Conservation (phyloP, 2,888 invertebrate species). For the Diadegma fenestrale region DNA sequence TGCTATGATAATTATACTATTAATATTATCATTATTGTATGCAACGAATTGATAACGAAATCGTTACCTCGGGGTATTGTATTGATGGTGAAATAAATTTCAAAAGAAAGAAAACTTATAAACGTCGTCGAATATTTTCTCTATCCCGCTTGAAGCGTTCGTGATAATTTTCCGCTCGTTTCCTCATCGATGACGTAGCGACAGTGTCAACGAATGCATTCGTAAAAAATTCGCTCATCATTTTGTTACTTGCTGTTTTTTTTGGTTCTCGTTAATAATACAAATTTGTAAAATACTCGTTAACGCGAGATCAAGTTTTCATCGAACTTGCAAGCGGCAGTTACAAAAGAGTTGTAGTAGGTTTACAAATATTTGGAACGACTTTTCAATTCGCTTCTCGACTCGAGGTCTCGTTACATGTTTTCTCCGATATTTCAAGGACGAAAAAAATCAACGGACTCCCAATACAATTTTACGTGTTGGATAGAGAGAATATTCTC, state of each 20-base stretch:
- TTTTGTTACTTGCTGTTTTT: background rate
- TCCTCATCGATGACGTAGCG: background rate
- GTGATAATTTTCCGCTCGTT: constrained; percentile 30
- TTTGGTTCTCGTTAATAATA: constrained; percentile 29
- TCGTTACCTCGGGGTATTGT: constrained; percentile 60
- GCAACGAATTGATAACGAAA: constrained; percentile 50
- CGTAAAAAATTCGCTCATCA: background rate
- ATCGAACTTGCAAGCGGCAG: constrained; percentile 34
- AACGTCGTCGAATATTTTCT: constrained; percentile 46
- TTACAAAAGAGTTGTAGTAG: constrained; percentile 51
- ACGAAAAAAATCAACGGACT: constrained; percentile 20
- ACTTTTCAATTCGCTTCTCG: constrained; percentile 3
- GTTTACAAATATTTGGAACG: constrained; percentile 41
- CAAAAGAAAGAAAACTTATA: constrained; percentile 25
- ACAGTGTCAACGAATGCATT: constrained; percentile 25
- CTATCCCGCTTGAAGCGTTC: constrained; percentile 36
- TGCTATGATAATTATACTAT: constrained; percentile 64
- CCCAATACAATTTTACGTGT: constrained; percentile 33
- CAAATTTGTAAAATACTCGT: constrained; percentile 62
- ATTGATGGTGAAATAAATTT: constrained; percentile 62
- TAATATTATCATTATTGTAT: constrained; percentile 60
- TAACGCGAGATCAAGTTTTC: constrained; percentile 24
- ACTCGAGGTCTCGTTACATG: background rate
- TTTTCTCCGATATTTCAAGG: background rate
- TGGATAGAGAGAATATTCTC: constrained; percentile 59